Evolutionary conservation across 1,140 invertebrate species (phyloP).

Genomic region (Drosophila melanogaster): Release_6_plus_ISO1_MT NT_037436.4:12660001-12660500

Average conservation of each 20-base stretch:
- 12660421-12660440: constrained; percentile 69
- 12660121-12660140: constrained; percentile 20
- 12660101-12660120: constrained; percentile 20
- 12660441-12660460: constrained; percentile 47
- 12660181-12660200: no score
- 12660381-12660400: constrained; percentile 7
- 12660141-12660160: accelerated
- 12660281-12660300: background rate
- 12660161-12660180: background rate
- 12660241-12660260: no score
- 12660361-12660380: constrained; percentile 44
- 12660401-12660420: constrained; percentile 56
- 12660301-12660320: constrained; percentile 5
- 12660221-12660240: no score
- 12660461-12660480: no score
- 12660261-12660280: no score
- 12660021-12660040: constrained; percentile 79
- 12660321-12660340: constrained; percentile 9
- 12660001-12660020: constrained; percentile 66
- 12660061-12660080: constrained; percentile 84
- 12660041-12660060: constrained; percentile 84
- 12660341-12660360: constrained; percentile 49
- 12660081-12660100: constrained; percentile 66
- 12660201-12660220: no score
- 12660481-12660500: constrained; percentile 13